Conservation (phyloP, 2,888 invertebrate species). For the Stramonita haemastoma region DNA sequence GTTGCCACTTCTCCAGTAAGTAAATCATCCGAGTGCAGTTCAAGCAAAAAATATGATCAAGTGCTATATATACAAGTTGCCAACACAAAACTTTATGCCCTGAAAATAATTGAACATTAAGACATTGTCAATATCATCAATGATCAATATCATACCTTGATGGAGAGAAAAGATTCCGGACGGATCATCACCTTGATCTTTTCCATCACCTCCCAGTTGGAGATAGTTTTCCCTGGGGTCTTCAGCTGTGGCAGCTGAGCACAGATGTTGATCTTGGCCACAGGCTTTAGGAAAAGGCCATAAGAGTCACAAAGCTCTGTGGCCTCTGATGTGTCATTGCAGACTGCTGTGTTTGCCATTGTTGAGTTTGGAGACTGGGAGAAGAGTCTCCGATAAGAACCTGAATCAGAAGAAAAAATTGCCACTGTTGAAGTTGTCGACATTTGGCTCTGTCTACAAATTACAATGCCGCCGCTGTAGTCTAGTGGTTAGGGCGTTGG, state of each 20-base stretch:
- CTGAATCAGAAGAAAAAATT: background rate
- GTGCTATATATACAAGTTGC: too few relatives aligned
- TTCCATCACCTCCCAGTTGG: constrained; percentile 98
- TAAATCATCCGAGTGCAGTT: too few relatives aligned
- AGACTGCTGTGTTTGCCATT: constrained; percentile 76
- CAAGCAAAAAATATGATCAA: too few relatives aligned
- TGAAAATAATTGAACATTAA: too few relatives aligned
- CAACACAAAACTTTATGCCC: too few relatives aligned
- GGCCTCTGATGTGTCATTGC: constrained; percentile 88
- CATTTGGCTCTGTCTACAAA: background rate
- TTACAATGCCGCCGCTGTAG: too few relatives aligned
- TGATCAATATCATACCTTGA: constrained; percentile 80
- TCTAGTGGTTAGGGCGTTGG: too few relatives aligned
- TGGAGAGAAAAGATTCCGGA: constrained; percentile 90
- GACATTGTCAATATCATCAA: too few relatives aligned
- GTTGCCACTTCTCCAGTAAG: too few relatives aligned
- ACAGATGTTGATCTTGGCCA: constrained; percentile 91
- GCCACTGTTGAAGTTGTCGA: background rate
- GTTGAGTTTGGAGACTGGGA: background rate
- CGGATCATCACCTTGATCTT: constrained; percentile 90
- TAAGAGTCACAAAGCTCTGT: constrained; percentile 89
- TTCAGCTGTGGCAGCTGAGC: constrained; percentile 91
- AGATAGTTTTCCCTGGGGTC: constrained; percentile 88
- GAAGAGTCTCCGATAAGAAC: background rate
- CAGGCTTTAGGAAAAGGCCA: constrained; percentile 93